Percentiles rank a stretch among this genome's conserved stretches.
These are phyloP conservation scores for Semibalanus balanoides DNA, from an alignment of 1,140 invertebrate species.

Conservation along the genomic window DNA sequence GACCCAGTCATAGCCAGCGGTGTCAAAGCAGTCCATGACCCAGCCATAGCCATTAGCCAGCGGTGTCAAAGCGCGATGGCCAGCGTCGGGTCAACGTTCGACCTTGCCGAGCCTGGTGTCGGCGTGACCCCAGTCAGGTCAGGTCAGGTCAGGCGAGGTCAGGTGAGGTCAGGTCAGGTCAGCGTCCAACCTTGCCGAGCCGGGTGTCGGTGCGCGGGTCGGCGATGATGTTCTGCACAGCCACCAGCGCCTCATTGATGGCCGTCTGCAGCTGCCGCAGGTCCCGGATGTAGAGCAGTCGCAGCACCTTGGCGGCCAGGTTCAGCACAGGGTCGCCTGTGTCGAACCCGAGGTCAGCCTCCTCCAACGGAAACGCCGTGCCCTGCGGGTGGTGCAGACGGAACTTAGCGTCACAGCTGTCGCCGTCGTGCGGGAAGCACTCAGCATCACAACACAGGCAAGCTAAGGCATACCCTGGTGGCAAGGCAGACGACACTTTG, in stretches of 20 bases:
- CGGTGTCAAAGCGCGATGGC: too few relatives aligned
- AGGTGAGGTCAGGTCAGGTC: slow-evolving; percentile 21
- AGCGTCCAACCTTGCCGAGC: slow-evolving; percentile 78
- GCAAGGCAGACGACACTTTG: too few relatives aligned
- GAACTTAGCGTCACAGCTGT: too few relatives aligned
- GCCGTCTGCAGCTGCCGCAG: slow-evolving; percentile 78
- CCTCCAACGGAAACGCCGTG: slow-evolving; percentile 48
- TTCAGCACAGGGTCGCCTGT: slow-evolving; percentile 52
- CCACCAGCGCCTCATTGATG: slow-evolving; percentile 86
- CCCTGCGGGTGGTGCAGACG: slow-evolving; percentile 31
- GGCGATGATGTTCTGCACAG: slow-evolving; percentile 80
- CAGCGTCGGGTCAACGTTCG: slow-evolving; percentile 40
- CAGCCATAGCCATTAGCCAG: too few relatives aligned
- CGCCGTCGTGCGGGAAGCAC: too few relatives aligned
- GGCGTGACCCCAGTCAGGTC: too few relatives aligned
- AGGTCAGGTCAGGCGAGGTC: too few relatives aligned
- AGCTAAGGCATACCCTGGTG: too few relatives aligned
- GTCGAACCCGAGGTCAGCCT: slow-evolving; percentile 50
- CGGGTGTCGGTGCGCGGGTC: slow-evolving; percentile 93
- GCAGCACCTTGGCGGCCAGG: slow-evolving; percentile 63
- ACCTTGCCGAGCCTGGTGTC: slow-evolving; percentile 89
- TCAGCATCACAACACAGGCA: too few relatives aligned
- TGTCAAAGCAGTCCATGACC: too few relatives aligned
- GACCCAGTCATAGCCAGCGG: too few relatives aligned
- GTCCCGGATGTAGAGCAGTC: slow-evolving; percentile 80